These are phyloP conservation scores for Seriola rivoliana DNA, from an alignment of 2,113 vertebrate genomes.

Conservation along the genomic window DNA sequence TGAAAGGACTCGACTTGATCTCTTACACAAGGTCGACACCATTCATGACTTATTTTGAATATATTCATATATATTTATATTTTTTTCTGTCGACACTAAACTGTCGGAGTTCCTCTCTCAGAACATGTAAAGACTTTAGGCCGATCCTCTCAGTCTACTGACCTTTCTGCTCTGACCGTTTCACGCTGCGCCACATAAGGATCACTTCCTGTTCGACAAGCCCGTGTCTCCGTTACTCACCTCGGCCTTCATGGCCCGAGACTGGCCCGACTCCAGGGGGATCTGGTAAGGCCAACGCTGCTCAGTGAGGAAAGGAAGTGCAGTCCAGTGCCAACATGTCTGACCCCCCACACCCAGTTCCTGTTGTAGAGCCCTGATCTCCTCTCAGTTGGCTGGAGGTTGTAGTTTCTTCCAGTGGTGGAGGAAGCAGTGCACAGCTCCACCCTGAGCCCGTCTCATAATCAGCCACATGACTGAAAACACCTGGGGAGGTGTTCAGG, in stretches of 20 bases:
- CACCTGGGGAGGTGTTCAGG: too few relatives aligned
- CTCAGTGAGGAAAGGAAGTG: not conserved
- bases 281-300: conserved; percentile 68
- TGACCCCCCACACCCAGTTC: not conserved
- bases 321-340: not conserved
- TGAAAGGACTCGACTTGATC: too few relatives aligned
- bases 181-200: conserved; percentile 67
- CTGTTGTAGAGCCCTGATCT: not conserved
- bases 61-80: too few relatives aligned
- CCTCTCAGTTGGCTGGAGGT: not conserved
- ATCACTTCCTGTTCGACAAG: conserved; percentile 83
- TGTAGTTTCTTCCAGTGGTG: not conserved
- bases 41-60: too few relatives aligned
- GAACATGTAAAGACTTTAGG: too few relatives aligned
- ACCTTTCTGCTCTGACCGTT: conserved; percentile 43
- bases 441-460: too few relatives aligned
- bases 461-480: too few relatives aligned
- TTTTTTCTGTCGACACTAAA: too few relatives aligned
- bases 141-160: not conserved
- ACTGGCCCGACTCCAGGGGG: conserved; percentile 79
- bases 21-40: too few relatives aligned
- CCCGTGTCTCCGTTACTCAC: conserved; percentile 80
- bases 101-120: too few relatives aligned
- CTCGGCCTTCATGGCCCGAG: conserved; percentile 79
- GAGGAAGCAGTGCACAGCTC: not conserved